phyloP scores from a whole-genome alignment of 37 sponge, comb jelly and placozoan genomes.

The Amphimedon queenslandica region DNA sequence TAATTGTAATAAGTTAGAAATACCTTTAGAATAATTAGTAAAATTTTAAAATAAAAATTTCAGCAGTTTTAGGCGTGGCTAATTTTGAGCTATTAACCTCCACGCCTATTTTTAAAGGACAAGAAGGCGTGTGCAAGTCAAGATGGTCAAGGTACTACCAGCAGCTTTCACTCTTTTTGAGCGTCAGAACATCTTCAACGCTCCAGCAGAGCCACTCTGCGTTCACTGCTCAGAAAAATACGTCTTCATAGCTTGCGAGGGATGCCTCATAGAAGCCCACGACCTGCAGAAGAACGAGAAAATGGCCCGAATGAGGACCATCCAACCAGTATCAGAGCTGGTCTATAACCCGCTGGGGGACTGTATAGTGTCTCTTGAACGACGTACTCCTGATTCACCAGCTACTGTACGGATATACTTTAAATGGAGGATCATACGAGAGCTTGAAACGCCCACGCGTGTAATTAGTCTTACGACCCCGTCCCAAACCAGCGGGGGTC shows the following conservation, averaged over 20 bases:
- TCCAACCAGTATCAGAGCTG: conserved; percentile 33
- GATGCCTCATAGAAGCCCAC: conserved; percentile 49
- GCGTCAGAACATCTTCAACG: conserved; percentile 29
- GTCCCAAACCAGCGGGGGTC: not conserved
- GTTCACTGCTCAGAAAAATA: conserved; percentile 45
- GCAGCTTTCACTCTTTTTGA: conserved; percentile 30
- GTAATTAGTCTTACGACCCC: conserved; percentile 11
- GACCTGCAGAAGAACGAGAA: conserved; percentile 8
- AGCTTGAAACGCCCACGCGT: conserved; percentile 33
- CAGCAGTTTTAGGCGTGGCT: no score
- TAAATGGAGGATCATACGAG: conserved; percentile 43
- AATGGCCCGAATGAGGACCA: conserved; percentile 39
- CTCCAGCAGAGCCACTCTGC: conserved; percentile 45
- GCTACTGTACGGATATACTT: conserved; percentile 49
- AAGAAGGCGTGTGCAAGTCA: no score
- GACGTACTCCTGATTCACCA: conserved; percentile 10
- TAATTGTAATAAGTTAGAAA: no score
- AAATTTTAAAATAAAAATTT: no score
- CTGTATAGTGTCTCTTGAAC: conserved; percentile 51
- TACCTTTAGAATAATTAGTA: no score
- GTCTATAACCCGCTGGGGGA: conserved; percentile 45
- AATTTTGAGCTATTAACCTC: no score
- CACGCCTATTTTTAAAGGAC: no score
- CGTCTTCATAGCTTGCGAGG: conserved; percentile 52
- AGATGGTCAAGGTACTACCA: conserved; percentile 61